Evolutionary conservation across 2,113 vertebrate genomes (phyloP).

Genomic region (Eulemur rufifrons): DNA sequence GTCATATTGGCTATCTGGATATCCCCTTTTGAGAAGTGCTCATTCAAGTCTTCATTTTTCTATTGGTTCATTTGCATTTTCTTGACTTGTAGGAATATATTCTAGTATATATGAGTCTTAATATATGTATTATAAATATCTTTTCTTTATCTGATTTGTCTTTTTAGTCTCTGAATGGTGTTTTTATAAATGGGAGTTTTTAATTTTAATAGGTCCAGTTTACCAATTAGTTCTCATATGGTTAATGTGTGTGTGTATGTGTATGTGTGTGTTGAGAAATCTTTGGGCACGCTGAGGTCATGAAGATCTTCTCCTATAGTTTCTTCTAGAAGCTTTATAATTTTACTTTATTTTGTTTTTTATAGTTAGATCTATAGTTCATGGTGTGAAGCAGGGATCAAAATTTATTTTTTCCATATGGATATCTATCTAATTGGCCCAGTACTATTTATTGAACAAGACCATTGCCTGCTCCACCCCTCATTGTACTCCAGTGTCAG

Average conservation of each 20-base stretch:
- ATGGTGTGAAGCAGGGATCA: background rate
- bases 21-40: background rate
- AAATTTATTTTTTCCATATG: background rate
- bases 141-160: background rate
- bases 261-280: background rate
- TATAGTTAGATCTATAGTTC: background rate
- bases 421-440: background rate
- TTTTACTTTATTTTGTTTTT: background rate
- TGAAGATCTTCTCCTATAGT: background rate
- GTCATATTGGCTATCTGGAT: background rate
- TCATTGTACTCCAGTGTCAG: background rate
- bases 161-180: background rate
- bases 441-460: background rate
- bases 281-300: background rate
- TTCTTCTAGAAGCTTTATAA: background rate
- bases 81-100: background rate
- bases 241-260: background rate
- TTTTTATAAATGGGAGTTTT: background rate
- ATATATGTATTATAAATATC: background rate
- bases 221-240: background rate
- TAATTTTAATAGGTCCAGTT: background rate
- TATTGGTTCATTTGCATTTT: background rate
- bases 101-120: background rate
- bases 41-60: background rate
- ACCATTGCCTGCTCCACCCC: fast-evolving